Percentiles rank a stretch among this genome's conserved stretches.
phyloP scores from a whole-genome alignment of 2,113 vertebrate species.

The Leucoraja erinaceus region DNA sequence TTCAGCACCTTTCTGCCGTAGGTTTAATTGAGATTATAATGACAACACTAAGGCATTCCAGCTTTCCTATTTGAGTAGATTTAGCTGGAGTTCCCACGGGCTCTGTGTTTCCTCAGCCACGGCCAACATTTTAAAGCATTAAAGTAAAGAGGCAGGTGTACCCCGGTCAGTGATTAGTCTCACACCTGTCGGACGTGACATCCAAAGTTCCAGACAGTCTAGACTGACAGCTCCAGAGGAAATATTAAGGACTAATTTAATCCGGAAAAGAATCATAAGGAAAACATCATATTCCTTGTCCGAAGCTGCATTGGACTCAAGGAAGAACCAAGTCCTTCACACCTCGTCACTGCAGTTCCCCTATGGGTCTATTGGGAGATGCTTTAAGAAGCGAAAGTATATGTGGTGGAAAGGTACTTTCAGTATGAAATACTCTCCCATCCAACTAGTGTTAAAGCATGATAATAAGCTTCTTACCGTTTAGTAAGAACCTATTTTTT shows the following conservation, averaged over 20 bases:
- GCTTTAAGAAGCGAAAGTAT: background rate
- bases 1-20: conserved; percentile 11
- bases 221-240: conserved; percentile 25
- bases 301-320: background rate
- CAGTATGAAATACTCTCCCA: background rate
- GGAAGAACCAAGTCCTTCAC: background rate
- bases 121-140: background rate
- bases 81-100: background rate
- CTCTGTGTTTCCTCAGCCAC: background rate
- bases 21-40: background rate
- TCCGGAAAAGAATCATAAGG: conserved; percentile 15
- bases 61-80: background rate
- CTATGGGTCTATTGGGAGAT: background rate
- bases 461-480: background rate
- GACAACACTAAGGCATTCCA: conserved; percentile 4
- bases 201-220: conserved; percentile 19
- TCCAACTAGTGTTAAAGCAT: background rate
- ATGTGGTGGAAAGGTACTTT: background rate
- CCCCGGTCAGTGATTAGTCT: conserved; percentile 29
- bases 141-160: conserved; percentile 1
- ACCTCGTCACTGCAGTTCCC: background rate
- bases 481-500: background rate
- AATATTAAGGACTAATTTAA: conserved; percentile 13
- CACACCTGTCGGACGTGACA: background rate
- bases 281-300: conserved; percentile 3